Conservation (phyloP, 2,797 vertebrate genomes). For the Poeciliopsis turneri region DNA sequence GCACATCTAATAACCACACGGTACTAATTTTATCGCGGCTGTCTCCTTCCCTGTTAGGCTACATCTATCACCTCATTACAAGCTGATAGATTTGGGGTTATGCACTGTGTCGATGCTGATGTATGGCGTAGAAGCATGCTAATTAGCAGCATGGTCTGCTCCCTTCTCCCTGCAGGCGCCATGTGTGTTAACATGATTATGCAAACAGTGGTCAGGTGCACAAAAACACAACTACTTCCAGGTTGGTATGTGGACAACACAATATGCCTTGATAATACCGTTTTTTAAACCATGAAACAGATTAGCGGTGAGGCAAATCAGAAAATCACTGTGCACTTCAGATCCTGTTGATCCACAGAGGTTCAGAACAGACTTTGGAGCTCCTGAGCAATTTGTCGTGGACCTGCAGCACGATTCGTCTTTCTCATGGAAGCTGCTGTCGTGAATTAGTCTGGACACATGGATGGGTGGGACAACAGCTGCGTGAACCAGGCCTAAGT, state of each 20-base stretch:
- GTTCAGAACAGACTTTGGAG: background rate
- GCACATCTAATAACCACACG: constrained; percentile 63
- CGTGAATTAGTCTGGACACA: background rate
- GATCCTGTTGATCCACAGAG: background rate
- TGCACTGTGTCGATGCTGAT: constrained; percentile 36
- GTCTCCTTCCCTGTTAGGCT: constrained; percentile 34
- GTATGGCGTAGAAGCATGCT: constrained; percentile 36
- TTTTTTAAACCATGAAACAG: background rate
- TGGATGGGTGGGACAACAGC: background rate
- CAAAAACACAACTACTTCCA: constrained; percentile 6
- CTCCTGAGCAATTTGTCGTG: background rate
- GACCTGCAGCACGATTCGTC: background rate
- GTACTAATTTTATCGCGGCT: constrained; percentile 56
- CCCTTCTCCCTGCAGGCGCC: constrained; percentile 20
- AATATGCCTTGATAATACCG: background rate
- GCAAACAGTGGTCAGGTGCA: constrained; percentile 15
- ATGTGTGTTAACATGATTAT: constrained; percentile 33
- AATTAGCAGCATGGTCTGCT: constrained; percentile 42
- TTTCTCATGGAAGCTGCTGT: background rate
- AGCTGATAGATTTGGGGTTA: constrained; percentile 32
- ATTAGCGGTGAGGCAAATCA: background rate
- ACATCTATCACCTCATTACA: constrained; percentile 60
- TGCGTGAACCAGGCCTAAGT: background rate
- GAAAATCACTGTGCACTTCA: background rate
- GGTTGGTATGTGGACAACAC: constrained; percentile 9